Base-by-base conservation (phyloP, 2,797 vertebrate genomes). In the Sebastolobus altivelis region DNA sequence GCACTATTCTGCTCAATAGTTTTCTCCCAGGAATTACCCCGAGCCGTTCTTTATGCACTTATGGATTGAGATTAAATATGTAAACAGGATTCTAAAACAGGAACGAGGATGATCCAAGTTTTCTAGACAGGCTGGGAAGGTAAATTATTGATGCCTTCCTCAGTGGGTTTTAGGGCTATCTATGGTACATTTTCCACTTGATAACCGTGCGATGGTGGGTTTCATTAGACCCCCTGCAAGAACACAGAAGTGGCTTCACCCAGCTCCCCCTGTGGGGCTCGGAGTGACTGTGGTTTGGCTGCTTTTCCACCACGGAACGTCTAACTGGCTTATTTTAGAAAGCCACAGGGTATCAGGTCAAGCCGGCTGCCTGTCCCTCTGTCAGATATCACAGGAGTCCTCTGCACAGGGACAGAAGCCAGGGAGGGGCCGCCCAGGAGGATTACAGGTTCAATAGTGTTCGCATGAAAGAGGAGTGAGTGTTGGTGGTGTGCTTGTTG, bases 11-110 rank as follows among this genome's bases (percentile, higher is more conserved):
- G 14, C 61, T 78, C 46, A 52, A 59, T 38, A 54, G 49, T 74
- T 61, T 68, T 83, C 88, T 81, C 76, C 6, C 33, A 80, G 84
- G 88, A 84, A 84, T 80, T 80, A 80, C 65, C 65, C 68, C 0
- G 6, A 85, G 80, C 43, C 73, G 1, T 29, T 77, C 55, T 69
- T 84, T 25, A 82, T 91, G 79, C 79, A 87, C n/a, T 87, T 87
- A 91, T 91, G 71, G 61, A 93, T 84, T 72, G 7, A 71, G 61
- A 94, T 94, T 86, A 87, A 93, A 91, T 87, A 92, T 91, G 92
- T 88, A 93, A 90, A 90, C 54, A 55, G 82, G 62, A 72, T 81
- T 79, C 84, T 91, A 71, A 73, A 80, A 68, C 70, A 85, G 84
- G 85, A 90, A 79, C 61, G 37, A 66, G 77, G 80, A 85, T 84